Conservation (phyloP, 2,113 vertebrate species). For the Euleptes europaea region DNA sequence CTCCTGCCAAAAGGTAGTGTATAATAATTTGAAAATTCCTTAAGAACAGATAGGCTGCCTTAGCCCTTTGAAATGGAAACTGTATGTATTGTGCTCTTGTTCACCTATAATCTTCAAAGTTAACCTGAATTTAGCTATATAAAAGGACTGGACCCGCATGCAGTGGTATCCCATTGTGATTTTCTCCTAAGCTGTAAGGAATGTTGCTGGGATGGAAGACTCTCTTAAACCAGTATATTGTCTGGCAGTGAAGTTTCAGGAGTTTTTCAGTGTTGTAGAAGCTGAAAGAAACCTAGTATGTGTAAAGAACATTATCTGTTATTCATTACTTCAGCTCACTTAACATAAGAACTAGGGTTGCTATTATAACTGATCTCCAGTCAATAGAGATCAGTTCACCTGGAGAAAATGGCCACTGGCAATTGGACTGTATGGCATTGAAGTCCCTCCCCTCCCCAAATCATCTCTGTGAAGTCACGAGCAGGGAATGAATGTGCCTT, state of each 20-base stretch:
- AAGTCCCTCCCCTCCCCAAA: too few species aligned
- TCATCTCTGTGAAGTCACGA: neutral
- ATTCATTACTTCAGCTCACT: neutral
- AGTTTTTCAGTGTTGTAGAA: slow-evolving; percentile 16
- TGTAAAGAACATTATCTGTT: neutral
- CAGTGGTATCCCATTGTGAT: neutral
- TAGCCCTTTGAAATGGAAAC: neutral
- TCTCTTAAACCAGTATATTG: slow-evolving; percentile 30
- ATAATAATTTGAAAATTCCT: neutral
- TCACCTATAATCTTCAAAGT: neutral
- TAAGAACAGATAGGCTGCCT: neutral
- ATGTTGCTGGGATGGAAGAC: neutral
- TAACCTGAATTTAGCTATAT: neutral
- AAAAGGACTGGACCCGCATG: neutral
- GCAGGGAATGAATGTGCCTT: neutral
- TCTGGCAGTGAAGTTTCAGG: slow-evolving; percentile 43
- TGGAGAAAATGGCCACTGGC: too few species aligned
- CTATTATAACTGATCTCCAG: too few species aligned
- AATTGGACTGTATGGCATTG: too few species aligned
- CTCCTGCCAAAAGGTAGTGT: neutral
- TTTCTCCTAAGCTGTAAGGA: slow-evolving; percentile 29
- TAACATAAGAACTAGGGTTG: too few species aligned
- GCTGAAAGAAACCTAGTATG: neutral
- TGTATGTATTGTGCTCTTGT: neutral
- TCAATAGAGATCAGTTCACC: too few species aligned